phyloP scores from a whole-genome alignment of 2,888 invertebrate species.

The Lasioglossum pauxillum region DNA sequence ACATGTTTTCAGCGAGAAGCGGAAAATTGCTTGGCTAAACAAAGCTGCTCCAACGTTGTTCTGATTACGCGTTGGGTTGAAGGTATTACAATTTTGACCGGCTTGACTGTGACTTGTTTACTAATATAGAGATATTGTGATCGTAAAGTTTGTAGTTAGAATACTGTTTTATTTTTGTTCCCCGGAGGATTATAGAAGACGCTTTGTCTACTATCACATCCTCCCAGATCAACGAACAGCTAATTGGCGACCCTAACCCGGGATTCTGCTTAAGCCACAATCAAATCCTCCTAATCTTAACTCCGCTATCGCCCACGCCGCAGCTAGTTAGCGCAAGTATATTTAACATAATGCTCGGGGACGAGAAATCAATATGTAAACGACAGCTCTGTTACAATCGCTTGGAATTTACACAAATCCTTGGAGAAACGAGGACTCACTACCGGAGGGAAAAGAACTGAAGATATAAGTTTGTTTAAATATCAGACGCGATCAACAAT shows the following conservation, averaged over 20 bases:
- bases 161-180: not conserved
- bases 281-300: slow-evolving; percentile 4
- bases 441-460: too few relatives aligned
- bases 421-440: not conserved
- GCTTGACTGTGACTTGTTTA: not conserved
- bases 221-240: not conserved
- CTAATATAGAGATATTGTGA: not conserved
- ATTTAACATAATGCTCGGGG: not conserved
- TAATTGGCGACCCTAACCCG: not conserved
- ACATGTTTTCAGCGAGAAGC: not conserved
- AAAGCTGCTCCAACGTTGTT: not conserved
- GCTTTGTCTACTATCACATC: not conserved
- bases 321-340: not conserved
- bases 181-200: not conserved
- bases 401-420: not conserved
- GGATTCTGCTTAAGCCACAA: not conserved
- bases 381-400: not conserved
- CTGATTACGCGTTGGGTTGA: not conserved
- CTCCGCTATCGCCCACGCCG: not conserved
- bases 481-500: too few relatives aligned
- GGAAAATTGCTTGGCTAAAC: not conserved
- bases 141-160: not conserved
- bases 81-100: not conserved
- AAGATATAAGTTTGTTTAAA: too few relatives aligned
- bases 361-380: not conserved